Conservation (phyloP, 2,888 invertebrate genomes). For the Brachyopa scutellaris region DNA sequence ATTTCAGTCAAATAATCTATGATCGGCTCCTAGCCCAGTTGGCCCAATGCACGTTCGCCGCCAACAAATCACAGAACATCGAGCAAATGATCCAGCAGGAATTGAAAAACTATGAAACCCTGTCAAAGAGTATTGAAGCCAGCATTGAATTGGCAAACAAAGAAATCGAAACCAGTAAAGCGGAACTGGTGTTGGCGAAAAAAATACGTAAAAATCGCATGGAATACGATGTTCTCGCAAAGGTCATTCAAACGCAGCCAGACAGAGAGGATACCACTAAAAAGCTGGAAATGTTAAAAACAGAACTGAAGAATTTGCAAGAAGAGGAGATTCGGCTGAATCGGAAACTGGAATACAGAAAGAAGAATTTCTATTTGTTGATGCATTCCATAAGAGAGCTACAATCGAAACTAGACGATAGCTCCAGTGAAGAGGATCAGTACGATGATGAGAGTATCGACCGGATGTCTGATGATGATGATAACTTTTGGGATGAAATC, state of each 20-base stretch:
- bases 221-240: slow-evolving; percentile 96
- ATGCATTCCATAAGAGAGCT: slow-evolving; percentile 93
- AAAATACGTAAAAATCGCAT: slow-evolving; percentile 93
- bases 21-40: slow-evolving; percentile 92
- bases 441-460: slow-evolving; percentile 80
- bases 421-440: slow-evolving; percentile 84
- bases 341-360: slow-evolving; percentile 89
- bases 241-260: slow-evolving; percentile 94
- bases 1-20: slow-evolving; percentile 86
- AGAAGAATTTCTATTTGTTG: slow-evolving; percentile 94
- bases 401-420: slow-evolving; percentile 90
- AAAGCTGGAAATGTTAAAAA: slow-evolving; percentile 87
- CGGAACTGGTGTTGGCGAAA: slow-evolving; percentile 91
- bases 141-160: slow-evolving; percentile 91
- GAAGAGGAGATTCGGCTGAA: slow-evolving; percentile 88
- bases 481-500: slow-evolving; percentile 65
- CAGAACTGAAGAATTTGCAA: slow-evolving; percentile 88
- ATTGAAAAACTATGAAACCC: slow-evolving; percentile 89
- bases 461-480: slow-evolving; percentile 63
- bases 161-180: slow-evolving; percentile 91
- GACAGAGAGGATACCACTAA: slow-evolving; percentile 91
- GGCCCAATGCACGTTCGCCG: slow-evolving; percentile 93
- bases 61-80: slow-evolving; percentile 90
- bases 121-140: slow-evolving; percentile 89
- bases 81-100: slow-evolving; percentile 93